Percentiles rank a stretch among this genome's conserved stretches.
phyloP scores from a whole-genome alignment of 2,797 vertebrate species.

The Chloroceryle inda region DNA sequence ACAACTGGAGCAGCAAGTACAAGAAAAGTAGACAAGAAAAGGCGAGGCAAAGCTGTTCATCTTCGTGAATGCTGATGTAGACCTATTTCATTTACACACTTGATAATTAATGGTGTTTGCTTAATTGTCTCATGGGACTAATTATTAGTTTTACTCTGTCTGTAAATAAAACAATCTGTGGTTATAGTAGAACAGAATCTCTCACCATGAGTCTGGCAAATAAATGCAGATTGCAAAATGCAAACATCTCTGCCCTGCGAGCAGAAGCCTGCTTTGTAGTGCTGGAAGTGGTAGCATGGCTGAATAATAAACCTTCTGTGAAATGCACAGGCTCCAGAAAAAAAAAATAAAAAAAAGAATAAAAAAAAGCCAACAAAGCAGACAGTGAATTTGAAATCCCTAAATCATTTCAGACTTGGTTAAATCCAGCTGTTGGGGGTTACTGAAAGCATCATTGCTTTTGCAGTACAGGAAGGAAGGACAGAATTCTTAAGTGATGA shows the following conservation, averaged over 20 bases:
- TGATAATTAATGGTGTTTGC: constrained; percentile 35
- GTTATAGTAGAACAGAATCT: not conserved
- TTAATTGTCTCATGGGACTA: constrained; percentile 2
- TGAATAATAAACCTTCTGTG: not conserved
- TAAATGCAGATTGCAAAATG: constrained; percentile 19
- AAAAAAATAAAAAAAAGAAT: too few relatives aligned
- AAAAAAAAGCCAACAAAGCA: not conserved
- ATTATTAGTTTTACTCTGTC: constrained; percentile 3
- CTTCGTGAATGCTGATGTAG: not conserved
- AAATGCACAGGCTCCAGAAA: not conserved
- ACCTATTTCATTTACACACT: constrained; percentile 16
- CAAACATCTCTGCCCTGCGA: not conserved
- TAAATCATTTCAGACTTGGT: not conserved
- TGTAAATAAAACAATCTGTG: constrained; percentile 18
- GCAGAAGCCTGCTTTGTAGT: not conserved
- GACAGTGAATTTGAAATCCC: not conserved
- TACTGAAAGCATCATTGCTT: not conserved
- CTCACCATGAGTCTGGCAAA: not conserved
- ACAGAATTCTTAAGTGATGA: not conserved
- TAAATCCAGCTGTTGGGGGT: not conserved
- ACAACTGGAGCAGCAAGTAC: not conserved
- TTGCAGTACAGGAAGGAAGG: not conserved
- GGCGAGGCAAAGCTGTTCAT: not conserved
- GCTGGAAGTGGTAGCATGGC: not conserved
- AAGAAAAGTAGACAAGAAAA: not conserved